Conservation (phyloP, 1,140 invertebrate genomes). For the Pogonus chalceus region DNA sequence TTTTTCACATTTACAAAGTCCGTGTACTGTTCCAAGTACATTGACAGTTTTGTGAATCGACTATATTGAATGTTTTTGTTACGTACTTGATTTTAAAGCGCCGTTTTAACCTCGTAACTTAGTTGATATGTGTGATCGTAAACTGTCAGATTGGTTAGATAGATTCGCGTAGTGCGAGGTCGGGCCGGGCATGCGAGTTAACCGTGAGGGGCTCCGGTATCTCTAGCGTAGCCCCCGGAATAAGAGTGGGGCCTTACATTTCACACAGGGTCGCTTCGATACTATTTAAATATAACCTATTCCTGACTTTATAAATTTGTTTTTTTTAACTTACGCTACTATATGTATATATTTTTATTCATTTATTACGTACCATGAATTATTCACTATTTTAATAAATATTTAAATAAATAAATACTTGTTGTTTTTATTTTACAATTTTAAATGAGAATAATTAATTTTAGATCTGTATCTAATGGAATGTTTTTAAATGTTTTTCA, state of each 20-base stretch:
- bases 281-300: too few relatives aligned
- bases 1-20: conserved; percentile 23
- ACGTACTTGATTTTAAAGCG: neutral
- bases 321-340: too few relatives aligned
- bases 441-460: too few relatives aligned
- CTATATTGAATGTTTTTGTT: neutral
- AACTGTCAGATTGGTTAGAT: conserved; percentile 11
- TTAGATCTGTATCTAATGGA: too few relatives aligned
- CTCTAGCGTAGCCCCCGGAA: conserved; percentile 20
- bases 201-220: conserved; percentile 14
- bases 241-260: conserved; percentile 15
- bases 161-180: neutral
- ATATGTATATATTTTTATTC: too few relatives aligned
- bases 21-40: neutral
- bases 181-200: neutral
- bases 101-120: conserved; percentile 15
- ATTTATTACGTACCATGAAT: too few relatives aligned
- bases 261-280: neutral
- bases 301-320: too few relatives aligned
- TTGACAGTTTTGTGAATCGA: neutral
- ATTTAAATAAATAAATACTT: too few relatives aligned
- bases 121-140: conserved; percentile 11
- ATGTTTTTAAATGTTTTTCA: too few relatives aligned
- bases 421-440: too few relatives aligned
- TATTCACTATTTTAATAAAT: too few relatives aligned